Percentiles rank a stretch among this genome's conserved stretches.
Evolutionary conservation across 2,113 vertebrate genomes (phyloP).

Genomic region (Oenanthe oenanthe): DNA sequence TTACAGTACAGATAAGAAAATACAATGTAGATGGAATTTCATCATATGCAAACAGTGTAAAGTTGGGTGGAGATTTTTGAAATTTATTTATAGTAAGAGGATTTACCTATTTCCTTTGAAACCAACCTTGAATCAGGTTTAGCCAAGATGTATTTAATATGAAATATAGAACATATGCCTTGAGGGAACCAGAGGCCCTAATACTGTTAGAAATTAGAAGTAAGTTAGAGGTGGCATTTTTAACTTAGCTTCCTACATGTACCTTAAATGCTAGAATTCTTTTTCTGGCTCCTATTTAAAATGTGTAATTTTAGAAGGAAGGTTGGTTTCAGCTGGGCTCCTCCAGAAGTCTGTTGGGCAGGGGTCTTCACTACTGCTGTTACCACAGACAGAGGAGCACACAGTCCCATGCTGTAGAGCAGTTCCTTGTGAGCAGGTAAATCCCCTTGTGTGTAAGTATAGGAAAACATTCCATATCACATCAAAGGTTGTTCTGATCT

Average conservation of each 20-base stretch:
- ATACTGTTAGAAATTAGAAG: not conserved
- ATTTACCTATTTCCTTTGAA: conserved; percentile 8
- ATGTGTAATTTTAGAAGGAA: not conserved
- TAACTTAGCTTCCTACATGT: not conserved
- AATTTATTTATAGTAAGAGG: not conserved
- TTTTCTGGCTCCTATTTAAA: not conserved
- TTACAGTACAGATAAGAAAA: not conserved
- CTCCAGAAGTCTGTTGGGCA: not conserved
- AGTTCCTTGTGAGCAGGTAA: not conserved
- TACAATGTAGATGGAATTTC: not conserved
- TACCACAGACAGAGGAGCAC: not conserved
- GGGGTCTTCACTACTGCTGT: not conserved
- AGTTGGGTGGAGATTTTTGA: not conserved
- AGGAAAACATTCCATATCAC: not conserved
- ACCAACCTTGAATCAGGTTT: not conserved
- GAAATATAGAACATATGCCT: not conserved
- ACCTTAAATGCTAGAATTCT: not conserved
- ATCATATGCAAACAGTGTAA: not conserved
- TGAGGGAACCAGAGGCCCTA: not conserved
- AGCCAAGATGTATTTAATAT: not conserved
- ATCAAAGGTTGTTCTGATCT: not conserved
- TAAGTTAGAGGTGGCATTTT: not conserved
- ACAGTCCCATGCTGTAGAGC: not conserved
- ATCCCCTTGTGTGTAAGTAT: not conserved
- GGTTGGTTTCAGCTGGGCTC: not conserved